Evolutionary conservation across 2,113 vertebrate species (phyloP).

Genomic region (Ifrita kowaldi): DNA sequence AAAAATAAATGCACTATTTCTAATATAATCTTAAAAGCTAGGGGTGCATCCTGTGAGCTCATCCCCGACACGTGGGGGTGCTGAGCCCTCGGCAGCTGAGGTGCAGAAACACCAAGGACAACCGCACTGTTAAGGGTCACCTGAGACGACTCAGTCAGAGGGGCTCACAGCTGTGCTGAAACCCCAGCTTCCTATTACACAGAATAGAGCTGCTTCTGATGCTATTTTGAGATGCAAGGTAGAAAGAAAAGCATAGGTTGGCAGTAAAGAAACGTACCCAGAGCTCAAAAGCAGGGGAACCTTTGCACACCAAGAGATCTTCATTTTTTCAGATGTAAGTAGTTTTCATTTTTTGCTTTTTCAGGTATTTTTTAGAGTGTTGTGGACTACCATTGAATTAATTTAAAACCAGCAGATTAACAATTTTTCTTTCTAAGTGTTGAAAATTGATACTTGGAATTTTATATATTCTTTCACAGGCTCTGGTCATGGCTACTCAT

Average conservation of each 20-base stretch:
- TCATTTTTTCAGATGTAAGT: not conserved
- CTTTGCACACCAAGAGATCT: not conserved
- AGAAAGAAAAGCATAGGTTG: not conserved
- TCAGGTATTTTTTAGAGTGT: not conserved
- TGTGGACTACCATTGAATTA: not conserved
- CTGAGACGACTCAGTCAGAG: not conserved
- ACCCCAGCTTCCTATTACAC: not conserved
- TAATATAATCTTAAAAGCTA: not conserved
- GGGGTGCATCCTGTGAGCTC: not conserved
- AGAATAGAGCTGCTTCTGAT: not conserved
- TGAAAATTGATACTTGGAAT: not conserved
- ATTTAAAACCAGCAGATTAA: not conserved
- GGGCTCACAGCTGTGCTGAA: not conserved
- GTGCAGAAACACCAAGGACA: not conserved
- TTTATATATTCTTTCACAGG: not conserved
- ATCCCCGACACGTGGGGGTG: rapidly evolving
- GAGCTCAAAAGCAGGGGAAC: not conserved
- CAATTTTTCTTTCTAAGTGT: not conserved
- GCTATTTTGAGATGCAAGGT: not conserved
- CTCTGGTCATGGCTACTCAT: rapidly evolving
- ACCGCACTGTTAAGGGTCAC: not conserved
- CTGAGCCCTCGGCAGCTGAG: not conserved
- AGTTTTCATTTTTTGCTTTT: not conserved
- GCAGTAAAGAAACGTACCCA: not conserved
- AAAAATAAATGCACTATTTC: not conserved